These are phyloP conservation scores for Helicoverpa zea DNA, from an alignment of 1,140 invertebrate species.

Conservation along the genomic window DNA sequence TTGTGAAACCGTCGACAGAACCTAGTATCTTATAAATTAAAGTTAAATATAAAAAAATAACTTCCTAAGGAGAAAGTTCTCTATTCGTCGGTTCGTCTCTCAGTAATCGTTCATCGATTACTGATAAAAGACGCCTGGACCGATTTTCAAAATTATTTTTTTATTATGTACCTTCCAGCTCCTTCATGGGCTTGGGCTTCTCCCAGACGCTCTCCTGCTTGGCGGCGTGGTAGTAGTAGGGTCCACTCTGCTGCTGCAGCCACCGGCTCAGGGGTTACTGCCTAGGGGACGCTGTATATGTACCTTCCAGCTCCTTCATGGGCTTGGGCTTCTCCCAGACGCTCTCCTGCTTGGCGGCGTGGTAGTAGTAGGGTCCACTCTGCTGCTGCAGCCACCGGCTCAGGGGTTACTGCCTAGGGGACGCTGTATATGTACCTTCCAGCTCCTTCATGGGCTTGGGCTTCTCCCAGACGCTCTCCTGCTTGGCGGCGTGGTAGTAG, in stretches of 20 bases:
- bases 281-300: no score
- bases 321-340: slow-evolving; percentile 99
- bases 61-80: no score
- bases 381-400: slow-evolving; percentile 92
- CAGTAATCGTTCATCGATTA: no score
- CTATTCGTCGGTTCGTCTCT: no score
- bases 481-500: slow-evolving; percentile 96
- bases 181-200: slow-evolving; percentile 96
- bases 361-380: slow-evolving; percentile 99
- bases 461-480: slow-evolving; percentile 98
- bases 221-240: slow-evolving; percentile 97
- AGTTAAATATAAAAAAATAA: no score
- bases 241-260: slow-evolving; percentile 96
- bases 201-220: slow-evolving; percentile 98
- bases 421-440: no score
- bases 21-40: no score
- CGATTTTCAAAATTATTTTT: not conserved
- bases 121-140: no score
- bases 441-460: slow-evolving; percentile 96
- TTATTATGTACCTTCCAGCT: slow-evolving; percentile 98
- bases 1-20: no score
- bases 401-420: slow-evolving; percentile 85
- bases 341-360: slow-evolving; percentile 94
- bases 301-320: slow-evolving; percentile 96
- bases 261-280: slow-evolving; percentile 89